Percentiles rank a stretch among this genome's conserved stretches.
These are phyloP conservation scores for Lacerta viridis DNA, from an alignment of 2,797 vertebrate species.

Conservation along the genomic window DNA sequence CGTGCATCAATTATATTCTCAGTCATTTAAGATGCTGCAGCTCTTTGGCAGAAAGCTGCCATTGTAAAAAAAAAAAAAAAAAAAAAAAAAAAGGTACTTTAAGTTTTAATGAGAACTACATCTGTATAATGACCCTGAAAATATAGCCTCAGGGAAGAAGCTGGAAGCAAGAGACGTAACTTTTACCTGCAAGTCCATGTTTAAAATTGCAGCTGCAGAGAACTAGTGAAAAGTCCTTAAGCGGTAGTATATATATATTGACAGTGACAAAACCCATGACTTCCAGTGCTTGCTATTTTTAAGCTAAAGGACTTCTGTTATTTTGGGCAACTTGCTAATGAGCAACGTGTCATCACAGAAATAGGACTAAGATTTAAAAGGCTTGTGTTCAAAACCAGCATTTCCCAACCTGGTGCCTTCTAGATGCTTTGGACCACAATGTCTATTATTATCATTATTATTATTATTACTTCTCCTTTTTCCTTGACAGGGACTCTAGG, in stretches of 20 bases:
- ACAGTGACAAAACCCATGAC: not conserved
- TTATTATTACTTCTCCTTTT: too few species aligned
- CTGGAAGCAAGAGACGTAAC: not conserved
- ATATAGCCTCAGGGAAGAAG: not conserved
- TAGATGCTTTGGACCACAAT: not conserved
- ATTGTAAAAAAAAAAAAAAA: not conserved
- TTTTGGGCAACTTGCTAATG: not conserved
- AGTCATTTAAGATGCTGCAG: not conserved
- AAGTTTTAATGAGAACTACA: constrained; percentile 14
- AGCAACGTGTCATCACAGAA: constrained; percentile 8
- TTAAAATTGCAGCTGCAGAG: not conserved
- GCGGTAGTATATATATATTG: not conserved
- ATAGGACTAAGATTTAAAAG: not conserved
- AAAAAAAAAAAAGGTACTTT: not conserved
- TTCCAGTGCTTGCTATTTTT: not conserved
- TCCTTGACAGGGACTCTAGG: too few species aligned
- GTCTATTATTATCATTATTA: too few species aligned
- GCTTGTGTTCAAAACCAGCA: not conserved
- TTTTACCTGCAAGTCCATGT: not conserved
- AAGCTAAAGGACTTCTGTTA: constrained; percentile 11
- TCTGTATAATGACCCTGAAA: not conserved
- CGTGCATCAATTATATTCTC: not conserved
- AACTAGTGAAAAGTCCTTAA: constrained; percentile 8
- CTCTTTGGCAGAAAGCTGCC: not conserved
- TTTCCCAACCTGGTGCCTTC: too few species aligned